Percentiles rank a stretch among this genome's conserved stretches.
Evolutionary conservation across 2,797 vertebrate genomes (phyloP).

Genomic region (Pterois miles): DNA sequence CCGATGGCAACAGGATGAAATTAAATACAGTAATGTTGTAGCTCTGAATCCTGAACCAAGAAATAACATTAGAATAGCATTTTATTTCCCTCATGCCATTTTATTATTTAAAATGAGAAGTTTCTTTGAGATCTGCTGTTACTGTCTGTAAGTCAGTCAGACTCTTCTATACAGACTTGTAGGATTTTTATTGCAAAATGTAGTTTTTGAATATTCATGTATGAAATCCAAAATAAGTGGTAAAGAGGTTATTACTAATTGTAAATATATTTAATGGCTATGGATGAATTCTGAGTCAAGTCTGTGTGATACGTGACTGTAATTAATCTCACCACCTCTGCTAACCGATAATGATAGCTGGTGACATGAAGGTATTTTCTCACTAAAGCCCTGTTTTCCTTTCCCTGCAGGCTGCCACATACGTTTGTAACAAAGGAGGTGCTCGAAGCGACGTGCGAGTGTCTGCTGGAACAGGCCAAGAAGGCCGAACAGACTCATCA

Average conservation of each 20-base stretch:
- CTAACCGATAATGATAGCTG: not conserved
- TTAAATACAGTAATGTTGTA: too few relatives aligned
- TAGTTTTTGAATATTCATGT: too few relatives aligned
- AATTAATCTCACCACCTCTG: not conserved
- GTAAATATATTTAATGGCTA: not conserved
- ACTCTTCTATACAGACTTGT: too few relatives aligned
- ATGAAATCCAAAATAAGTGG: not conserved
- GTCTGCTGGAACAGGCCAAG: slow-evolving; percentile 94
- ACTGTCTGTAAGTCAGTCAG: too few relatives aligned
- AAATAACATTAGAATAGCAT: too few relatives aligned
- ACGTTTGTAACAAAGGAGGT: slow-evolving; percentile 98
- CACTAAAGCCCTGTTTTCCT: not conserved
- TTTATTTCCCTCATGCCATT: too few relatives aligned
- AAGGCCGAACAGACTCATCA: slow-evolving; percentile 90
- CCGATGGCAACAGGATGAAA: too few relatives aligned
- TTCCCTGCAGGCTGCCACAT: slow-evolving; percentile 89
- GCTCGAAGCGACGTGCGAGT: slow-evolving; percentile 94
- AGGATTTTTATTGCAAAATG: too few relatives aligned
- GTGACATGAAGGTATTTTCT: not conserved
- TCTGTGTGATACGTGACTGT: not conserved
- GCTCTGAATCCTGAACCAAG: too few relatives aligned
- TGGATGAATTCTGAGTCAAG: too few relatives aligned
- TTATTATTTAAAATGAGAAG: too few relatives aligned
- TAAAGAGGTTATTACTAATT: not conserved
- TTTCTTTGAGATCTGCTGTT: too few relatives aligned